Evolutionary conservation across 1,140 invertebrate genomes (phyloP).

Genomic region (Tyrophagus putrescentiae): DNA sequence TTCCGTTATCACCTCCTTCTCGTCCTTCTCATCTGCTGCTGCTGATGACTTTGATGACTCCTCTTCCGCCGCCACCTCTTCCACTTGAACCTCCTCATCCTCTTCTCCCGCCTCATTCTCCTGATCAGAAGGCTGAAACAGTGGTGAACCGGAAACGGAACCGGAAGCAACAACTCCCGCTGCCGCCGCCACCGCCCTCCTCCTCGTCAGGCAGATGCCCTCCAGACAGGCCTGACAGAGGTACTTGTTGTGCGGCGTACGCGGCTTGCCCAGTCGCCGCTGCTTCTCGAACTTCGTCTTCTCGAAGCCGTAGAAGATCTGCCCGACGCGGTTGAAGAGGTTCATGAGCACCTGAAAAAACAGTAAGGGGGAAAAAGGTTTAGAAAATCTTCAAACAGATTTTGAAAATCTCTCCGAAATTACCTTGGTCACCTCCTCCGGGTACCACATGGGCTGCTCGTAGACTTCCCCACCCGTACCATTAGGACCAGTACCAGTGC

Average conservation of each 20-base stretch:
- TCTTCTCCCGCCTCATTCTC: too few species aligned
- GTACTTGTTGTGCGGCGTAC: constrained; percentile 36
- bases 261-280: constrained; percentile 36
- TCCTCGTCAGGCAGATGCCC: constrained; percentile 33
- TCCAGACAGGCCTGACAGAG: constrained; percentile 40
- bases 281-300: constrained; percentile 34
- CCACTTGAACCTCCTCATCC: too few species aligned
- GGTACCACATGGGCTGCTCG: constrained; percentile 41
- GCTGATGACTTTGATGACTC: too few species aligned
- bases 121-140: too few species aligned
- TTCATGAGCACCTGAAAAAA: constrained; percentile 35
- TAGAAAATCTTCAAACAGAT: background rate
- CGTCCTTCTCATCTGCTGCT: too few species aligned
- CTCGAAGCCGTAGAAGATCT: constrained; percentile 37
- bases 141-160: too few species aligned
- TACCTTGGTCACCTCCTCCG: constrained; percentile 40
- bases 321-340: constrained; percentile 37
- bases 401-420: background rate
- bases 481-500: too few species aligned
- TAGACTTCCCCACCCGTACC: too few species aligned
- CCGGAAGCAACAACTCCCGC: too few species aligned
- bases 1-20: too few species aligned
- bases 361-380: background rate
- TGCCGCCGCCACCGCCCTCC: background rate
- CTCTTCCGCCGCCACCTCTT: too few species aligned